These are phyloP conservation scores for Bagarius yarrelli DNA, from an alignment of 2,113 vertebrate species.

Conservation along the genomic window DNA sequence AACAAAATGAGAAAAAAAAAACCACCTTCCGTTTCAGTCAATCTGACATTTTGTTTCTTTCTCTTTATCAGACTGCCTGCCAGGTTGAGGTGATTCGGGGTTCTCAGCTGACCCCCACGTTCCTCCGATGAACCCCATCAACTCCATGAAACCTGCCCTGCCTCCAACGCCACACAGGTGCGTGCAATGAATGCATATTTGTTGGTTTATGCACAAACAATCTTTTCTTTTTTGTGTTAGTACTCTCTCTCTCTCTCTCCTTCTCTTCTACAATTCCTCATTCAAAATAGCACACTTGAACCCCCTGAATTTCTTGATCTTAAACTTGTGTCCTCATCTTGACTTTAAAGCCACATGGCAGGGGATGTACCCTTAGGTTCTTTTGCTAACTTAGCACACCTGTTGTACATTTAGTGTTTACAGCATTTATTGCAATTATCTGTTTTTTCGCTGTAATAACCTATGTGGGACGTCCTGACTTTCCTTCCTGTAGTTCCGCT, in stretches of 20 bases:
- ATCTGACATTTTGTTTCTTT: constrained; percentile 36
- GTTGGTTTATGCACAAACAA: not conserved
- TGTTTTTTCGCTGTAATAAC: no score
- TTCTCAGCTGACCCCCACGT: constrained; percentile 66
- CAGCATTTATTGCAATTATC: not conserved
- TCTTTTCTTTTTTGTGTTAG: not conserved
- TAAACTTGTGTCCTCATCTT: constrained; percentile 36
- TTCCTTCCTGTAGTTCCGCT: not conserved
- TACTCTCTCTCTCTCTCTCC: not conserved
- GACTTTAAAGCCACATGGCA: not conserved
- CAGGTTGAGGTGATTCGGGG: constrained; percentile 61
- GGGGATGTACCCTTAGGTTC: not conserved
- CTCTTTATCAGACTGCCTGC: constrained; percentile 60
- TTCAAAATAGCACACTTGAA: constrained; percentile 23
- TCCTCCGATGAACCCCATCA: constrained; percentile 89
- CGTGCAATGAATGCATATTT: constrained; percentile 68
- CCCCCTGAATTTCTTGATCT: constrained; percentile 25
- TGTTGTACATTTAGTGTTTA: not conserved
- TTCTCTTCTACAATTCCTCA: constrained; percentile 34
- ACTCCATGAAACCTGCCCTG: constrained; percentile 93
- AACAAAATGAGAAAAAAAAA: not conserved
- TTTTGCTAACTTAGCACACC: not conserved
- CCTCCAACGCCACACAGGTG: constrained; percentile 87
- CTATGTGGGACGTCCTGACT: not conserved
- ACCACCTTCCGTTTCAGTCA: not conserved